Evolutionary conservation across 2,888 invertebrate species (phyloP).

Genomic region (Drosophila mercatorum): DNA sequence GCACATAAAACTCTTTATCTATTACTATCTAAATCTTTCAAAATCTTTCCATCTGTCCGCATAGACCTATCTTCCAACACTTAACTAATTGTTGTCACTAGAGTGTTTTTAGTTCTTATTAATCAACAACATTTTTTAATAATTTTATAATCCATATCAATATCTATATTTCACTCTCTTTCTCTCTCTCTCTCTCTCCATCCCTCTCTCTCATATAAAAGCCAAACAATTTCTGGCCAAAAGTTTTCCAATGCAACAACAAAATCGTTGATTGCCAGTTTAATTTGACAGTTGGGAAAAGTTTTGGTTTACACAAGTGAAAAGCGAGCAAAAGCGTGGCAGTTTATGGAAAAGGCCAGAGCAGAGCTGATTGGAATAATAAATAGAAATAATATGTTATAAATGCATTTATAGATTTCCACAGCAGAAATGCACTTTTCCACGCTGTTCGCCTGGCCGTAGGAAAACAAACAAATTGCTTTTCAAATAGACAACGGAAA

Average conservation of each 20-base stretch:
- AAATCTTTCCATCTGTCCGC: too few relatives aligned
- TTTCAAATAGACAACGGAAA: slow-evolving; percentile 49
- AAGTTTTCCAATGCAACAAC: background rate
- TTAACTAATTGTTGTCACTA: too few relatives aligned
- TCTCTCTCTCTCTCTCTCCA: too few relatives aligned
- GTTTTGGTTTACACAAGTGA: slow-evolving; percentile 1
- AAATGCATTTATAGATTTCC: slow-evolving; percentile 66
- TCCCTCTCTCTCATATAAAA: too few relatives aligned
- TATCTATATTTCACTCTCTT: too few relatives aligned
- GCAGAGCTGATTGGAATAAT: slow-evolving; percentile 33
- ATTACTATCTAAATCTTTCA: too few relatives aligned
- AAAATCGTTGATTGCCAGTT: background rate
- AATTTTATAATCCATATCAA: too few relatives aligned
- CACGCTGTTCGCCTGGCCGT: slow-evolving; percentile 23
- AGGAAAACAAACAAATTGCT: slow-evolving; percentile 72
- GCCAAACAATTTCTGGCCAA: background rate
- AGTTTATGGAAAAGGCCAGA: slow-evolving; percentile 18
- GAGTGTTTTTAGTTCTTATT: too few relatives aligned
- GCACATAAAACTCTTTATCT: too few relatives aligned
- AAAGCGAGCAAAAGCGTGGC: slow-evolving; percentile 11
- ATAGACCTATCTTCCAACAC: too few relatives aligned
- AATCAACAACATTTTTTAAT: too few relatives aligned
- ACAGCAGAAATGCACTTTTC: slow-evolving; percentile 74
- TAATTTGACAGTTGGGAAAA: slow-evolving; percentile 21
- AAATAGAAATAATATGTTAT: slow-evolving; percentile 48